Base-by-base conservation (phyloP, 2,888 invertebrate species). In the Meiosimyza decipiens region DNA sequence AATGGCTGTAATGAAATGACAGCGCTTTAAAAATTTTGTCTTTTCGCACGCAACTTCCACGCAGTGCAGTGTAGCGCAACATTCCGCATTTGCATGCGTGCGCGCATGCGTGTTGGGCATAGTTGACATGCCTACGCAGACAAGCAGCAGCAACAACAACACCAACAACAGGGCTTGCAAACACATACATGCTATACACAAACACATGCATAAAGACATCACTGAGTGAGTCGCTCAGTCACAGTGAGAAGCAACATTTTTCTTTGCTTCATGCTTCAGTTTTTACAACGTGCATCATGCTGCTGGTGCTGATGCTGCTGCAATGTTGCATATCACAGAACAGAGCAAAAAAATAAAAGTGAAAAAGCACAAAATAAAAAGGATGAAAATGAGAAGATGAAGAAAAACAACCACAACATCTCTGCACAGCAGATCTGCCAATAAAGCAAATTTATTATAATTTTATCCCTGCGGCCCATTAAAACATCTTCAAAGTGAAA, bases 41-140 rank as follows among this genome's bases (percentile, higher is more conserved):
- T 78, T 75, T 80, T 78, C 75, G 75, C 81, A 81, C 82, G 81
- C 81, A 80, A 80, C 70, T 71, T 69, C 59, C 71, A 76, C 76
- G 60, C 71, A n/a, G 40, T 47, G 65, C 55, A 67, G 66, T 50
- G 22, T 28, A 51, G 52, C 62, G 40, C 40, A 40, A 40, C 40
- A 40, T 40, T 40, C 40, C 40, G 67, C 60, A 82, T 84, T 84
- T 83, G 82, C 83, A 83, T 83, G 80, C 79, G 73, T 77, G 74
- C 77, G 79, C 81, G 77, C 82, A 82, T 81, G 79, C 78, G 71
- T 71, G 71, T 62, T 50, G 79, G 80, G 78, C 82, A 82, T 84
- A 82, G 82, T 80, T 83, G 80, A 82, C 80, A 84, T 84, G 82
- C 84, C 84, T 84, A 83, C 84, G 84, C 84, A 83, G 80, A 76